Evolutionary conservation across 2,888 invertebrate genomes (phyloP).

Genomic region (Phymatocera aterrima): DNA sequence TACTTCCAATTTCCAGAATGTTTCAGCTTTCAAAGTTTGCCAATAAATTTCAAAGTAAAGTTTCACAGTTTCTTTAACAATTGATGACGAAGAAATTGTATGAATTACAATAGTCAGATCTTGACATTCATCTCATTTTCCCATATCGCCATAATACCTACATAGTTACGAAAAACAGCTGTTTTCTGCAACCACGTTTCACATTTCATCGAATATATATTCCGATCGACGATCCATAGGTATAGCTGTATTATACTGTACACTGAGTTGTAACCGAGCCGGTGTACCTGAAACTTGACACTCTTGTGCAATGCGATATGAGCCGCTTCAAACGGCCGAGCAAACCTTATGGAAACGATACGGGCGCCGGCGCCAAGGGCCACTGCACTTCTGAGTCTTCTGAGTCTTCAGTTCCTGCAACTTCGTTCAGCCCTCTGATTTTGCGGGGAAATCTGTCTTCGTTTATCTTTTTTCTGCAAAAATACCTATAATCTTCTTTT

Average conservation of each 20-base stretch:
- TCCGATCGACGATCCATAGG: background rate
- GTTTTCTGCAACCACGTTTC: conserved; percentile 2
- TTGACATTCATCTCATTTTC: background rate
- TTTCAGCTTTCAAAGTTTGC: too few relatives aligned
- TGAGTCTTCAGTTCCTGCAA: background rate
- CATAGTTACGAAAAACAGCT: background rate
- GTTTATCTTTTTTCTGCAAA: background rate
- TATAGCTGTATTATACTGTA: background rate
- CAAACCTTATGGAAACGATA: conserved; percentile 44
- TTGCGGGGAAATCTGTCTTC: background rate
- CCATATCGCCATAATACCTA: background rate
- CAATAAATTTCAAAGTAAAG: too few relatives aligned
- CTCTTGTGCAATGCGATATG: conserved; percentile 61
- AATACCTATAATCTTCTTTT: background rate
- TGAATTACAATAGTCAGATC: too few relatives aligned
- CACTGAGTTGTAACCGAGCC: conserved; percentile 28
- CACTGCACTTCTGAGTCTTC: conserved; percentile 33
- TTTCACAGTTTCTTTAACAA: too few relatives aligned
- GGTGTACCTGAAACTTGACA: conserved; percentile 63
- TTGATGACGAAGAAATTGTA: too few relatives aligned
- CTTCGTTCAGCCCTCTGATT: background rate
- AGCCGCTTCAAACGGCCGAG: conserved; percentile 46
- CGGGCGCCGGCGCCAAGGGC: conserved; percentile 39
- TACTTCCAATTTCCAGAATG: too few relatives aligned
- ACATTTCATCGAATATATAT: conserved; percentile 3